Evolutionary conservation across 2,797 vertebrate species (phyloP), one percentile per base, ranked within the genome.

Genomic region (Ptychobarbus kaznakovi): DNA sequence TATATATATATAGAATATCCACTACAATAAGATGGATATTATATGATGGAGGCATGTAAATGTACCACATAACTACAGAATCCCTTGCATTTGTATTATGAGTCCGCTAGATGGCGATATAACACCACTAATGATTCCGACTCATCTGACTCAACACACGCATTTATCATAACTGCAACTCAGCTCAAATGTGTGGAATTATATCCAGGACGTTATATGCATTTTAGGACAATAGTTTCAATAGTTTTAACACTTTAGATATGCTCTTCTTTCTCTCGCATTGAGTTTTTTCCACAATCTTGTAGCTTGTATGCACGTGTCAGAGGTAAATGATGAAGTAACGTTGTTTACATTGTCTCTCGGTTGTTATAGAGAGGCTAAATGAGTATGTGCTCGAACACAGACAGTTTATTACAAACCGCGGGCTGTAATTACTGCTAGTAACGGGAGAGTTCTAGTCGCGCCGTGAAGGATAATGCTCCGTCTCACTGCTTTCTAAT

Each of bases 51-150:
- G 18, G 9, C 40, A 4, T 65, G 8, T 44, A 40, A 42, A 16
- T 18, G 3, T 11, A 20, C 13, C 9, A 1, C 42, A 32, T 18
- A 18, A 56, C 32, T 35, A 11, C 16, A 63, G 93, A 90, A 93
- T 89, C 68, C 15, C 35, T 51, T 69, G 69, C 70, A 83, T 84
- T 90, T 79, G 63, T 28, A 16, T 58, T 0, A 15, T 0, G 0
- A 0, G 6, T 56, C 92, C 95, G 92, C 93, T 83, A 80, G 95
- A 92, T 94, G 95, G 93, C 94, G 93, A 92, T 95, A 87, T 44
- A 93, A 92, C 88, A 93, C 92, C 93, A 87, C 90, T 74, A 66
- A 94, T 94, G 86, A 88, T 20, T 63, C 22, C 0, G 13, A 12
- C 56, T 86, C 35, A 1, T 56, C 32, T 35, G 44, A 46, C 10